phyloP scores from a whole-genome alignment of 2,888 invertebrate species.

The Oligia strigilis region DNA sequence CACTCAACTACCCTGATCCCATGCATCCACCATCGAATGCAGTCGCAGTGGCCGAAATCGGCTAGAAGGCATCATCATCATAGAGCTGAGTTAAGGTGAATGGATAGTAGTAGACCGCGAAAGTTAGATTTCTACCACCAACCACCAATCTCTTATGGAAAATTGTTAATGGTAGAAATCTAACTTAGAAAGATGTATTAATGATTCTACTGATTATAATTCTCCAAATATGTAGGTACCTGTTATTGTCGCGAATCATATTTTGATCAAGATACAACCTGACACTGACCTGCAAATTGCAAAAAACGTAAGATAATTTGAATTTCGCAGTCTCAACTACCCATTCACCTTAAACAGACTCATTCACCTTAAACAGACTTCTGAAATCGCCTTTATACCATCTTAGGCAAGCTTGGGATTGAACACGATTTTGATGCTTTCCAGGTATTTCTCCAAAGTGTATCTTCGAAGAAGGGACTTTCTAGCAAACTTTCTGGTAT shows the following conservation, averaged over 20 bases:
- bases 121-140: too few relatives aligned
- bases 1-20: not conserved
- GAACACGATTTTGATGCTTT: conserved; percentile 37
- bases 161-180: too few relatives aligned
- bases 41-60: not conserved
- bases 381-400: not conserved
- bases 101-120: too few relatives aligned
- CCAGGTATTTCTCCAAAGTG: conserved; percentile 86
- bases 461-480: conserved; percentile 84
- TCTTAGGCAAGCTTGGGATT: not conserved
- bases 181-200: too few relatives aligned
- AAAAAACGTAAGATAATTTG: too few relatives aligned
- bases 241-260: too few relatives aligned
- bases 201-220: too few relatives aligned
- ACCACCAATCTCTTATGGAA: too few relatives aligned
- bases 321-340: too few relatives aligned
- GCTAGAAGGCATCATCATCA: not conserved
- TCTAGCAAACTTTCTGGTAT: conserved; percentile 81
- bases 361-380: not conserved
- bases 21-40: not conserved
- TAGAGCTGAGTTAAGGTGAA: not conserved
- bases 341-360: not conserved
- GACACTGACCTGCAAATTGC: too few relatives aligned
- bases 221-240: too few relatives aligned
- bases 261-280: too few relatives aligned